These are phyloP conservation scores for Apis dorsata DNA, from an alignment of 1,140 invertebrate genomes.

Conservation along the genomic window DNA sequence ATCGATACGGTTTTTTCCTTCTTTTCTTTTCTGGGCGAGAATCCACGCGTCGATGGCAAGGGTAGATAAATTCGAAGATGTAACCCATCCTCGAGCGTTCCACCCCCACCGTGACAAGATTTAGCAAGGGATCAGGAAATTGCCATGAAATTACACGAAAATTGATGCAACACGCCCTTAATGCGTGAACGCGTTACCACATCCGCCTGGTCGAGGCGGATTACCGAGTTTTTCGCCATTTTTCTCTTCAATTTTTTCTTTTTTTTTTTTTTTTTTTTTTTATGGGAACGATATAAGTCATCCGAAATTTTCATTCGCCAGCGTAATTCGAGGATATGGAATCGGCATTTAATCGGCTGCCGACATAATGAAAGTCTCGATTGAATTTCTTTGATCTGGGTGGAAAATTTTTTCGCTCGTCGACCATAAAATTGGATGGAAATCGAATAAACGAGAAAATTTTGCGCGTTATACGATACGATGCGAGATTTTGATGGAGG, in stretches of 20 bases:
- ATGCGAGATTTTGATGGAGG: neutral
- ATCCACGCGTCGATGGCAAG: neutral
- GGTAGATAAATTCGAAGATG: constrained; percentile 47
- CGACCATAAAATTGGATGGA: neutral
- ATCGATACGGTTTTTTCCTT: constrained; percentile 20
- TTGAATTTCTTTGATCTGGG: constrained; percentile 22
- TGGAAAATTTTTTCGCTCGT: neutral
- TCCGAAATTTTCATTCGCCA: constrained; percentile 7
- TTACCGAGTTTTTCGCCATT: constrained; percentile 25
- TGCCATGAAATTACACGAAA: constrained; percentile 75
- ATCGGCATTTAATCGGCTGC: neutral
- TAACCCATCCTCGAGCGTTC: constrained; percentile 31
- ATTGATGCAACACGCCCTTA: constrained; percentile 61
- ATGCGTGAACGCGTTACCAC: constrained; percentile 51
- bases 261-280: neutral
- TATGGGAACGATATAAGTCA: neutral
- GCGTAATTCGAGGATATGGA: neutral
- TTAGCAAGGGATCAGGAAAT: constrained; percentile 70
- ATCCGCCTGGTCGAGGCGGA: constrained; percentile 16
- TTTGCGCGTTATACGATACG: neutral
- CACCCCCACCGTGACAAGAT: constrained; percentile 39
- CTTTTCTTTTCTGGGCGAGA: neutral
- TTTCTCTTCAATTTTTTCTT: no score
- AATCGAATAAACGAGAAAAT: neutral
- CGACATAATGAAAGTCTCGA: constrained; percentile 9